These are phyloP conservation scores for Phrynocephalus guinanensis DNA, from an alignment of 2,797 vertebrate genomes.

Conservation along the genomic window DNA sequence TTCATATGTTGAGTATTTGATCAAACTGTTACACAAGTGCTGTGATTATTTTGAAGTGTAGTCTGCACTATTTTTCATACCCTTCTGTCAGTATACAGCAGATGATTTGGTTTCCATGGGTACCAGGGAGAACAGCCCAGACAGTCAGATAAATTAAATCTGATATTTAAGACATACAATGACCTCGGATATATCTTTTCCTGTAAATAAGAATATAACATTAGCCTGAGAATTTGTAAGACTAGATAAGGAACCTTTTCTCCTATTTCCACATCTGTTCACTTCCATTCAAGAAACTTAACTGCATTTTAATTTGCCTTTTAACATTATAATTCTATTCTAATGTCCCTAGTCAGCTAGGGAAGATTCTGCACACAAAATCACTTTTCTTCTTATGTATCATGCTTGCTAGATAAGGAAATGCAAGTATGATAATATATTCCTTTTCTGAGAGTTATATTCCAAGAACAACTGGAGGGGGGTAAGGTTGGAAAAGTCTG, in stretches of 20 bases:
- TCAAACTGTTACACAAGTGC: not conserved
- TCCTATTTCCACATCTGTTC: not conserved
- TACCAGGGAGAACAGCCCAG: constrained; percentile 1
- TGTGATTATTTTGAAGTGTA: constrained; percentile 21
- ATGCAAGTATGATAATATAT: not conserved
- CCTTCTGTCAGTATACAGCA: not conserved
- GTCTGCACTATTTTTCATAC: not conserved
- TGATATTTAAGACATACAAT: constrained; percentile 6
- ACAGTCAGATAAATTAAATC: constrained; percentile 9
- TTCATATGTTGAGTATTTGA: not conserved
- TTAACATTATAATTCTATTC: not conserved
- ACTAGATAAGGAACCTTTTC: not conserved
- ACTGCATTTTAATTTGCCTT: not conserved
- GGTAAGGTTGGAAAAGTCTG: too few relatives aligned
- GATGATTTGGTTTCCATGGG: constrained; percentile 14
- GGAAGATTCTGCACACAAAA: not conserved
- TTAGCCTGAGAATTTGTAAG: not conserved
- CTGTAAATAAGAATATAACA: not conserved
- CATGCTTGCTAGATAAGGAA: not conserved
- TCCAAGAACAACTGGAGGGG: too few relatives aligned
- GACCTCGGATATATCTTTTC: not conserved
- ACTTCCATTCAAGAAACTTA: not conserved
- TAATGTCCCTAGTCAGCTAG: not conserved
- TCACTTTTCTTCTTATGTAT: too few relatives aligned
- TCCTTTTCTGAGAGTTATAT: too few relatives aligned